Evolutionary conservation across 2,888 invertebrate genomes (phyloP), one percentile per base, ranked within the genome.

Genomic region (Hyppa rectilinea): DNA sequence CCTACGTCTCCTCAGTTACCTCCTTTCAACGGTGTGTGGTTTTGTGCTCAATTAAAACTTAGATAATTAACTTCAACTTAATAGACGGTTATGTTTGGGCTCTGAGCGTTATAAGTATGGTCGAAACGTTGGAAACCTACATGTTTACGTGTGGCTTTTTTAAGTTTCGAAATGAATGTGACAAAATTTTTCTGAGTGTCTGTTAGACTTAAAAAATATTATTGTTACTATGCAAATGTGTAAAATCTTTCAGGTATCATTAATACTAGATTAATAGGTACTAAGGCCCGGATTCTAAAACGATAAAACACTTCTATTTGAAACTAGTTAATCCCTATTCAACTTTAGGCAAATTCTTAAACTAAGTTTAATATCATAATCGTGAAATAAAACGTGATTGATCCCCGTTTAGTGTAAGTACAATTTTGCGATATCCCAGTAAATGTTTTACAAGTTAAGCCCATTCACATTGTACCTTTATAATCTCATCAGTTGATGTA

Each of bases 391-490:
- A 36, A 52, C 23, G 43, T 43, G 34, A 36, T 74, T 65, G 43
- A 52, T 38, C 43, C 20, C 17, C 10, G 26, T 31, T 75, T 26
- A 66, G 0, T 20, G n/a, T 34, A 36, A 45, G 67, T 53, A 26
- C 17, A 26, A 45, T 75, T 45, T 38, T 23, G 29, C n/a, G 20
- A 45, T 40, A 12, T 47, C 29, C 23, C 68, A 29, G 76, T 53
- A n/a, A 68, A 47, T 55, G 34, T 55, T 67, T 40, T 20, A 53
- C 38, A 47, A 47, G 23, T 47, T 55, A 55, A 68, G 43, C 29
- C 43, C 20, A 49, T 67, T 58, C 29, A 61, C 10, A 58, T 59
- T 50, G 34, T 29, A 61, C 49, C 31, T 23, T 45, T 53, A 53
- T 23, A 63, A 61, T 58, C 43, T 26, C 26, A 47, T 58, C 36